Evolutionary conservation across 2,113 vertebrate species (phyloP).

Genomic region (Stegostoma tigrinum): DNA sequence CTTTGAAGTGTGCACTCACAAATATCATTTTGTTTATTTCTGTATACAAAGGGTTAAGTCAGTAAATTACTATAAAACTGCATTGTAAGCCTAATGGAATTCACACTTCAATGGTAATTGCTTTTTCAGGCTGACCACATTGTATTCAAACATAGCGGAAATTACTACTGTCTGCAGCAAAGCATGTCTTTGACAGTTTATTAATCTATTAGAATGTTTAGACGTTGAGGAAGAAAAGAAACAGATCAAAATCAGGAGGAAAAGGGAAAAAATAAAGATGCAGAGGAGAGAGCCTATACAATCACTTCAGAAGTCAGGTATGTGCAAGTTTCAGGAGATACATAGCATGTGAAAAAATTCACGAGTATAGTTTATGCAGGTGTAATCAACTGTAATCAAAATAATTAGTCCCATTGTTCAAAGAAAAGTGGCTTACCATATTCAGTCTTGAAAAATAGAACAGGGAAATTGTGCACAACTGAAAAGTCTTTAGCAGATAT

Average conservation of each 20-base stretch:
- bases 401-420: not conserved
- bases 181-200: slow-evolving; percentile 29
- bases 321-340: not conserved
- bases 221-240: slow-evolving; percentile 14
- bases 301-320: not conserved
- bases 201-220: slow-evolving; percentile 31
- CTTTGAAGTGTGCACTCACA: not conserved
- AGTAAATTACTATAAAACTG: slow-evolving; percentile 1
- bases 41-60: slow-evolving; percentile 25
- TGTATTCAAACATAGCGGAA: not conserved
- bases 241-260: not conserved
- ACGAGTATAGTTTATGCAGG: not conserved
- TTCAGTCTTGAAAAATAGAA: not conserved
- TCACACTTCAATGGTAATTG: not conserved
- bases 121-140: not conserved
- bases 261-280: not conserved
- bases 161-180: slow-evolving; percentile 6
- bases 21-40: not conserved
- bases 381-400: not conserved
- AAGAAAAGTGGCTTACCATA: not conserved
- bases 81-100: slow-evolving; percentile 10
- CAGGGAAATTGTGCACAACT: not conserved
- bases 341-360: not conserved
- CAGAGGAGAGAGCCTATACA: not conserved
- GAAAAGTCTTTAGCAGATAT: not conserved